phyloP scores from a whole-genome alignment of 1,140 invertebrate genomes.

The Plectrocnemia conspersa region DNA sequence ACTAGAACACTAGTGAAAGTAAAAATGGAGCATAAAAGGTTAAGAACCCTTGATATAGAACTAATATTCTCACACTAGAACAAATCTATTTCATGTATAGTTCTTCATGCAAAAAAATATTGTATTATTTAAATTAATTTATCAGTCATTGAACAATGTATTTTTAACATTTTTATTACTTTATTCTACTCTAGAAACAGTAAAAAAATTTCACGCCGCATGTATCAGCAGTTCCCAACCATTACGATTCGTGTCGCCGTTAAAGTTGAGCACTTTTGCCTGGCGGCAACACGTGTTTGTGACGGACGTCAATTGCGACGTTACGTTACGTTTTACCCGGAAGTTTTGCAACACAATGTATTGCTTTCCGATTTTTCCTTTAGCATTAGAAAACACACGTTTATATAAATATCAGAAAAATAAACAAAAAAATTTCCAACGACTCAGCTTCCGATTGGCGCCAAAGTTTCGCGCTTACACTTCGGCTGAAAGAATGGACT shows the following conservation, averaged over 20 bases:
- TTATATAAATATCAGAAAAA: conserved; percentile 6
- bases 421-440: conserved; percentile 1
- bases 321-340: neutral
- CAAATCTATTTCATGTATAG: too few species aligned
- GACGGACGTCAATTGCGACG: conserved; percentile 17
- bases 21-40: too few species aligned
- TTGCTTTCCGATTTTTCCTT: conserved; percentile 5
- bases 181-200: too few species aligned
- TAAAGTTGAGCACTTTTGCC: conserved; percentile 6
- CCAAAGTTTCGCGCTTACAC: conserved; percentile 5
- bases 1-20: too few species aligned
- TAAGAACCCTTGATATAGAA: too few species aligned
- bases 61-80: too few species aligned
- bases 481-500: conserved; percentile 13
- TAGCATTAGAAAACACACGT: too few species aligned
- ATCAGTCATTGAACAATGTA: too few species aligned
- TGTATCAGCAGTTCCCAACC: conserved; percentile 1
- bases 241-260: conserved; percentile 1
- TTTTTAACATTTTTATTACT: too few species aligned
- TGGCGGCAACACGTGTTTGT: conserved; percentile 10
- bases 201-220: too few species aligned
- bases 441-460: conserved; percentile 7
- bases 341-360: conserved; percentile 4
- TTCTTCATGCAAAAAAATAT: too few species aligned
- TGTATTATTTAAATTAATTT: too few species aligned